Evolutionary conservation across 1,140 invertebrate species (phyloP), one percentile per base, ranked within the genome.

Genomic region (Eumaeus atala): DNA sequence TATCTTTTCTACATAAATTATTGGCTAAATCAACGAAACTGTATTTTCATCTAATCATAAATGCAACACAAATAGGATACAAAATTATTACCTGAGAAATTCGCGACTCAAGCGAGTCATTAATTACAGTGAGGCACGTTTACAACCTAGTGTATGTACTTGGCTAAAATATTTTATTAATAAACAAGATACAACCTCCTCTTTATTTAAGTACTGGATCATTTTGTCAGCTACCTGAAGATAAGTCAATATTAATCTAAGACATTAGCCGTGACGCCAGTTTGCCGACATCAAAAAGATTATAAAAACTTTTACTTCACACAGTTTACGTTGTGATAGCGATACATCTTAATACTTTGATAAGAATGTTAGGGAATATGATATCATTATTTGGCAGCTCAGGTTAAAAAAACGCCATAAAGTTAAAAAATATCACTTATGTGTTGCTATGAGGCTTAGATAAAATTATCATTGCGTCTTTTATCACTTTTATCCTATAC

Each of bases 321-420:
- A 75, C 69, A 74, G 64, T 71, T 74, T 74, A 66, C 63, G 44
- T 65, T 64, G 21, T 56, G 72, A 75, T 77, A 73, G 67, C 56
- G 56, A 18, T 50, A 60, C 16, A 33, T 51, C 52, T 59, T n/a
- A n/a, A n/a, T n/a, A n/a, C 50, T 48, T 49, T 55, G 67, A 74
- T 70, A 71, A 66, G 51, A 33, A 51, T 37, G 12, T 28, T 47
- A 59, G 35, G 51, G 37, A 51, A 55, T 51, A 49, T 58, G 54
- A 51, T 50, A 51, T 57, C 51, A 54, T 61, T 51, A 40, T 40
- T 40, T 14, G 40, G 21, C 21, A 3, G 21, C 21, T 28, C 6
- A n/a, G n/a, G n/a, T n/a, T n/a, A n/a, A n/a, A 16, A 16, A 16
- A 7, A 44, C 40, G 16, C 40, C 40, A 44, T 44, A 44, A 44